Base-by-base conservation (phyloP, 2,888 invertebrate species). In the Ophioninae sp. region DNA sequence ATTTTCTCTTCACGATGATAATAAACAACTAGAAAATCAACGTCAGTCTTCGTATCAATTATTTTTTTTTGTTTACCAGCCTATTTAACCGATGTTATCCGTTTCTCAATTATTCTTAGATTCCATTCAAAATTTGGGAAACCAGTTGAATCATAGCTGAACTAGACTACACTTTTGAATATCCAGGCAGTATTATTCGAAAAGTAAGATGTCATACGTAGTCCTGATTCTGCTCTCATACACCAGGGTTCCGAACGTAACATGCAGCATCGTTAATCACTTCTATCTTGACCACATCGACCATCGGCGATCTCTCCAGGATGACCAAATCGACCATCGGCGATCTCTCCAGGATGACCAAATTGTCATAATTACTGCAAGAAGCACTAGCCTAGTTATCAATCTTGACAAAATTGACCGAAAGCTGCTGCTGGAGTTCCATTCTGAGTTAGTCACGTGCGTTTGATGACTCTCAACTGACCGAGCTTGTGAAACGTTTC, bases 401-500 rank as follows among this genome's bases (percentile, higher is more conserved):
- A 51, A 51, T 51, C 51, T 17, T 17, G 51, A 51, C 51, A 13
- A 51, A 17, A 51, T 51, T 51, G 13, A 17, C 13, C 51, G 51
- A 6, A 51, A 51, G 58, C 13, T 22, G 59, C 17, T n/a, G 41
- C 72, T 72, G 3, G 22, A 23, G 20, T 23, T 68, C 39, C 59
- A 63, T 64, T 58, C 22, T 56, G 20, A 30, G 8, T 56, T 20
- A 44, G 22, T 51, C 67, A 71, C 74, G 67, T 13, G 37, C 65
- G 17, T 51, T 17, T 3, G 39, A 44, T 61, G 41, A 80, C 72
- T 84, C 81, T 79, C 67, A 64, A 75, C 79, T 79, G 67, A 56
- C 51, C 30, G 63, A 63, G 22, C 56, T 79, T 10, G 73, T 75
- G 67, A 76, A 84, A 72, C 81, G 72, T 75, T 79, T 79, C 72